Base-by-base conservation (phyloP, 2,888 invertebrate species). In the Clunio marinus region DNA sequence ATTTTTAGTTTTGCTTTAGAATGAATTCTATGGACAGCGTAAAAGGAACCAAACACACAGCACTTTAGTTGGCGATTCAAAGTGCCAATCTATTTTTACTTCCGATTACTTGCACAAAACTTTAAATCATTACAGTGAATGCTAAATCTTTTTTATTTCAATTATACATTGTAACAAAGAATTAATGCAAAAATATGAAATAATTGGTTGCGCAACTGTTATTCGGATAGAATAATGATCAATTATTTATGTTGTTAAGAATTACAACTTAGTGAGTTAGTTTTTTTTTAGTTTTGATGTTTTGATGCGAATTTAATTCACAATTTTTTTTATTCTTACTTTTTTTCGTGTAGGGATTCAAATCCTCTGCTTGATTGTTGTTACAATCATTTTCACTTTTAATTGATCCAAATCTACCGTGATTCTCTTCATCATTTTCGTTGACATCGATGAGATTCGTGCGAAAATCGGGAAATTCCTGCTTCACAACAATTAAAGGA, bases 401-500 rank as follows among this genome's bases (percentile, higher is more conserved):
- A 24, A 66, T 66, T n/a, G 13, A 22, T 13, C n/a, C 10, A 28
- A 55, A 66, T 24, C 55, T 55, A 55, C n/a, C n/a, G n/a, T 66
- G 51, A 24, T 66, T 66, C 32, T 66, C 55, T 55, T 66, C 66
- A 55, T 45, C 41, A 27, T 66, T 32, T 22, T 35, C 32, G 25
- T 55, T 55, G 35, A 2, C 2, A 20, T 15, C 20, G 8, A 28
- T 15, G 32, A 46, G 46, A 66, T 28, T 27, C 24, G 46, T 66
- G 66, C 66, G 66, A 66, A 66, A 66, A 24, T 66, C 66, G 3
- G 66, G 66, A 66, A 55, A 66, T 66, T 66, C 66, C 32, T 66
- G 66, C 66, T 66, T 66, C 55, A 66, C 66, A 35, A 66, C 66
- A 45, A 66, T 66, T 27, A 66, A 66, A 10, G 66, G 66, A 46